Evolutionary conservation across 2,797 vertebrate genomes (phyloP).

Genomic region (Spheniscus humboldti): DNA sequence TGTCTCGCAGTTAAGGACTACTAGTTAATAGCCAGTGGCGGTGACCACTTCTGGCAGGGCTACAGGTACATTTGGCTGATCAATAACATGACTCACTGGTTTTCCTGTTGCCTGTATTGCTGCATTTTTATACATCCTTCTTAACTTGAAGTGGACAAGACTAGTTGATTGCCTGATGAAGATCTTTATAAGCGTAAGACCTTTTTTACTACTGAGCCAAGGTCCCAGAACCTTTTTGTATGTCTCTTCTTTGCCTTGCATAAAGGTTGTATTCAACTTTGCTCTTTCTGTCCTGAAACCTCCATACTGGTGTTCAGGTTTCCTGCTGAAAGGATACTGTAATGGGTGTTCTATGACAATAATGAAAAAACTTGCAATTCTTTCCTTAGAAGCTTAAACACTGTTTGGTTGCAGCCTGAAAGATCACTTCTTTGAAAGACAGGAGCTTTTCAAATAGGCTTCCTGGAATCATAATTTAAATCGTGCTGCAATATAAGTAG

Average conservation of each 20-base stretch:
- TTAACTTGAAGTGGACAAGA: background rate
- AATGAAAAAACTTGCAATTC: background rate
- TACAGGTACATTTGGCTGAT: background rate
- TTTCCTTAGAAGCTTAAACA: background rate
- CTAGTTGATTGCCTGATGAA: background rate
- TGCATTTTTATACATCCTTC: background rate
- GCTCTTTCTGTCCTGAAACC: background rate
- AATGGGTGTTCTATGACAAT: background rate
- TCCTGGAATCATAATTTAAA: constrained; percentile 45
- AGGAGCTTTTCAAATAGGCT: constrained; percentile 11
- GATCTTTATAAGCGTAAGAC: background rate
- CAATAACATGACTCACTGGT: background rate
- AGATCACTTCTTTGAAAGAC: background rate
- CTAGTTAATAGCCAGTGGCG: background rate
- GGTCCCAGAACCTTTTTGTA: background rate
- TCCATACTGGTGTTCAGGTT: background rate
- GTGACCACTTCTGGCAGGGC: background rate
- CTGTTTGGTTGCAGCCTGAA: background rate
- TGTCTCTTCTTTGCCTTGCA: background rate
- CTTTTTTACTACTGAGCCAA: background rate
- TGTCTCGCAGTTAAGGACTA: background rate
- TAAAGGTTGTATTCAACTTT: background rate
- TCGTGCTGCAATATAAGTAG: background rate
- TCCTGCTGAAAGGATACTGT: background rate
- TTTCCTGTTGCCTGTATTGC: background rate